phyloP scores from a whole-genome alignment of 1,140 invertebrate species.

The Nasonia vitripennis region DNA sequence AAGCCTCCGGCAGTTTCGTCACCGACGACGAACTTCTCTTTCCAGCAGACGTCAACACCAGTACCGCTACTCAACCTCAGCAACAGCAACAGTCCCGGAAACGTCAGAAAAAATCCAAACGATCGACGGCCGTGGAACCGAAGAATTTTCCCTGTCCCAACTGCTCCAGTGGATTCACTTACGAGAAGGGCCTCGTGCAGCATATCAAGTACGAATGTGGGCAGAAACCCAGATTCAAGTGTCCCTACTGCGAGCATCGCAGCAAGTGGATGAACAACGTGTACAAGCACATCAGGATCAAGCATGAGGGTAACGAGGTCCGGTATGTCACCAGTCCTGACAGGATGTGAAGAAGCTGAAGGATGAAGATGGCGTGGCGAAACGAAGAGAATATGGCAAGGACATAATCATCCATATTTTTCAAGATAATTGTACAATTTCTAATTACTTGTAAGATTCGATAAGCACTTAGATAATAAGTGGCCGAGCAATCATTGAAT shows the following conservation, averaged over 20 bases:
- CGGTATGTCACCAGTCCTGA: conserved; percentile 20
- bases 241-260: conserved; percentile 72
- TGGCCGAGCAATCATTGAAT: background rate
- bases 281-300: conserved; percentile 57
- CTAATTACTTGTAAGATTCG: background rate
- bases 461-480: background rate
- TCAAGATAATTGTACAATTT: background rate
- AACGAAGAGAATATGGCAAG: background rate
- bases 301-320: conserved; percentile 59
- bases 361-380: background rate
- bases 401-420: too few species aligned
- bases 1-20: background rate
- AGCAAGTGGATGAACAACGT: conserved; percentile 20
- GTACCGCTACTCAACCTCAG: background rate
- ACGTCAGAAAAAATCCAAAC: background rate
- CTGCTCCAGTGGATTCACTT: conserved; percentile 24
- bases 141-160: conserved; percentile 46
- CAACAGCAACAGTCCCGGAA: background rate
- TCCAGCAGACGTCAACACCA: background rate
- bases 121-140: background rate
- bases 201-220: conserved; percentile 78
- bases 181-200: conserved; percentile 75
- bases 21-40: background rate
- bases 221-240: conserved; percentile 76
- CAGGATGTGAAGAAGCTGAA: background rate